A percentile compares a stretch with the other conserved stretches of the same genome.
Evolutionary conservation across 1,140 invertebrate species (phyloP).

Genomic region (Platyura marginata): DNA sequence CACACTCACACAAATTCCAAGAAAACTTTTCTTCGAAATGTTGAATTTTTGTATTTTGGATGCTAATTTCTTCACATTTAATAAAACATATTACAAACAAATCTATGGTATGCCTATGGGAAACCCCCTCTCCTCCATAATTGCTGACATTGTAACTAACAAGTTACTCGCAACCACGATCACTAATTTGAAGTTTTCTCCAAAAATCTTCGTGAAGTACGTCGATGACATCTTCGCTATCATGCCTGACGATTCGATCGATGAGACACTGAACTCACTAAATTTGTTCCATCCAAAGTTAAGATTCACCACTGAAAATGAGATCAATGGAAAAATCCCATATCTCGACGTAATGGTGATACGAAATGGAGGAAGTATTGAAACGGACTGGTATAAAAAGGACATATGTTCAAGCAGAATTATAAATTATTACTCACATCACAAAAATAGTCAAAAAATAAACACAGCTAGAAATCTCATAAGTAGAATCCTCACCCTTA

Average conservation of each 20-base stretch:
- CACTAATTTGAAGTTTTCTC: neutral
- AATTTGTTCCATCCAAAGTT: neutral
- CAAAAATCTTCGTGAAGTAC: neutral
- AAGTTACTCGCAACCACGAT: neutral
- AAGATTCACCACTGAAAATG: neutral
- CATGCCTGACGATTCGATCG: neutral
- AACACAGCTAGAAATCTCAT: too few relatives aligned
- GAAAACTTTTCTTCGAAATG: neutral
- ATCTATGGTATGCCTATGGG: neutral
- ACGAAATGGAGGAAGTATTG: neutral
- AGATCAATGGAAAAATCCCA: neutral
- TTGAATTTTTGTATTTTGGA: neutral
- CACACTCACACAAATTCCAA: neutral
- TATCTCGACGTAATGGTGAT: neutral
- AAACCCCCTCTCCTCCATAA: neutral
- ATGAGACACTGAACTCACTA: neutral
- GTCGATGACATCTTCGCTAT: neutral
- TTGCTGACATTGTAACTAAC: neutral
- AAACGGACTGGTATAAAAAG: neutral
- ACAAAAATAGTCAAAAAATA: too few relatives aligned
- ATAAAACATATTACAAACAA: neutral
- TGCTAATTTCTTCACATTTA: neutral
- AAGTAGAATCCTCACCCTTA: too few relatives aligned
- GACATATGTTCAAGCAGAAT: neutral
- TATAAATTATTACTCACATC: neutral